These are phyloP conservation scores for Brachionus angularis DNA, from an alignment of 1,140 invertebrate species.

Conservation along the genomic window DNA sequence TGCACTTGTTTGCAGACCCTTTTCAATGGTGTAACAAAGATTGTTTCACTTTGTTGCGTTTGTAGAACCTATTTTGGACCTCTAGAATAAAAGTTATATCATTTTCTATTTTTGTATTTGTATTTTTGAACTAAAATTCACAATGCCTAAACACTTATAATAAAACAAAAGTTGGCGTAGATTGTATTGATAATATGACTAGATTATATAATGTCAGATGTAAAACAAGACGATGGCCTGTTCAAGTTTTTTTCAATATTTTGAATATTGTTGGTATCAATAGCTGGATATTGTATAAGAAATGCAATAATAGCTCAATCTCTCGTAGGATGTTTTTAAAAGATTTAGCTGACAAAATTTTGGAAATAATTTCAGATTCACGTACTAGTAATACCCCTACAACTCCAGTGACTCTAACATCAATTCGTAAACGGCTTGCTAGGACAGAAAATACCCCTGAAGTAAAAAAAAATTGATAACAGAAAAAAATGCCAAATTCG, in stretches of 20 bases:
- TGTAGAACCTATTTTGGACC: too few relatives aligned
- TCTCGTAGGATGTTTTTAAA: slow-evolving; percentile 4
- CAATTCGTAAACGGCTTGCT: neutral
- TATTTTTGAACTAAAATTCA: too few relatives aligned
- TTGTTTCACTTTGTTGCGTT: too few relatives aligned
- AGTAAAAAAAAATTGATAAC: neutral
- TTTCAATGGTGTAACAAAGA: too few relatives aligned
- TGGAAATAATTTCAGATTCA: neutral
- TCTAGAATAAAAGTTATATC: too few relatives aligned
- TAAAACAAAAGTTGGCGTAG: slow-evolving; percentile 1
- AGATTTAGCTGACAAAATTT: neutral
- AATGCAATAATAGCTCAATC: neutral
- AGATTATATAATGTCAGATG: neutral
- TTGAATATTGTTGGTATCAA: neutral
- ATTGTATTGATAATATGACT: slow-evolving; percentile 5
- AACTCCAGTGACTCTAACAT: neutral
- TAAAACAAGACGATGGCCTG: slow-evolving; percentile 2
- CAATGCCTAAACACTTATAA: too few relatives aligned
- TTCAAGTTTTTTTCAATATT: slow-evolving; percentile 8
- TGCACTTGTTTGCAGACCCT: too few relatives aligned
- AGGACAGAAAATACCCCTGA: neutral
- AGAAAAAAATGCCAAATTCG: slow-evolving; percentile 1
- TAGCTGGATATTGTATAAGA: neutral
- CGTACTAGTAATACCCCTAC: neutral
- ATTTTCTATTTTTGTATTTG: too few relatives aligned